Percentiles rank a stretch among this genome's conserved stretches.
Conservation (phyloP, 2,797 vertebrate genomes). For the Orestias chungarensis region DNA sequence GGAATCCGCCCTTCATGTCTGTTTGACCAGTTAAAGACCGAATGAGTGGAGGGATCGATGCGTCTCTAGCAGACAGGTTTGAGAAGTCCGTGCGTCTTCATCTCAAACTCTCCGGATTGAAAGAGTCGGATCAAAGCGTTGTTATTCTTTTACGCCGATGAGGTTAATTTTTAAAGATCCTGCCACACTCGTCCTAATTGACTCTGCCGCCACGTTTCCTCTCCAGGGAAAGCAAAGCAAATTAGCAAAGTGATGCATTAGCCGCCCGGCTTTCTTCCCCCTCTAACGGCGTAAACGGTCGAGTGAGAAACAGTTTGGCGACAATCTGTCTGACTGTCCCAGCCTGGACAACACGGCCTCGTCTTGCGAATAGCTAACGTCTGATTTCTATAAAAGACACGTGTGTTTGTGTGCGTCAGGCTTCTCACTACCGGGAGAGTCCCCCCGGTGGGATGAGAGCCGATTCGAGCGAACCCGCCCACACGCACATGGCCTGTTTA, state of each 20-base stretch:
- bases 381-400: slow-evolving; percentile 22
- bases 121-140: background rate
- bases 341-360: slow-evolving; percentile 12
- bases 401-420: background rate
- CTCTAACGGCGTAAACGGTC: background rate
- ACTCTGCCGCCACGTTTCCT: slow-evolving; percentile 30
- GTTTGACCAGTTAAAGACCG: slow-evolving; percentile 27
- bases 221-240: slow-evolving; percentile 24
- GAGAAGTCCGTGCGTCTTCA: slow-evolving; percentile 1
- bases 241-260: slow-evolving; percentile 33
- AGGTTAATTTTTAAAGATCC: no score
- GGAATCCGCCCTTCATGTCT: background rate
- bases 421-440: slow-evolving; percentile 48
- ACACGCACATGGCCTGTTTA: background rate
- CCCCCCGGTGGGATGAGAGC: slow-evolving; percentile 40
- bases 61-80: slow-evolving; percentile 21
- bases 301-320: slow-evolving; percentile 37
- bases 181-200: slow-evolving; percentile 32
- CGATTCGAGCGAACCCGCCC: slow-evolving; percentile 43
- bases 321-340: slow-evolving; percentile 2
- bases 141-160: no score
- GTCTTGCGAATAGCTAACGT: slow-evolving; percentile 15
- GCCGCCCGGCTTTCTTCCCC: slow-evolving; percentile 5
- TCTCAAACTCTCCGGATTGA: background rate
- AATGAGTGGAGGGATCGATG: slow-evolving; percentile 20